Base-by-base conservation (phyloP, 2,888 invertebrate species). In the Lepidocyrtinus sp. region DNA sequence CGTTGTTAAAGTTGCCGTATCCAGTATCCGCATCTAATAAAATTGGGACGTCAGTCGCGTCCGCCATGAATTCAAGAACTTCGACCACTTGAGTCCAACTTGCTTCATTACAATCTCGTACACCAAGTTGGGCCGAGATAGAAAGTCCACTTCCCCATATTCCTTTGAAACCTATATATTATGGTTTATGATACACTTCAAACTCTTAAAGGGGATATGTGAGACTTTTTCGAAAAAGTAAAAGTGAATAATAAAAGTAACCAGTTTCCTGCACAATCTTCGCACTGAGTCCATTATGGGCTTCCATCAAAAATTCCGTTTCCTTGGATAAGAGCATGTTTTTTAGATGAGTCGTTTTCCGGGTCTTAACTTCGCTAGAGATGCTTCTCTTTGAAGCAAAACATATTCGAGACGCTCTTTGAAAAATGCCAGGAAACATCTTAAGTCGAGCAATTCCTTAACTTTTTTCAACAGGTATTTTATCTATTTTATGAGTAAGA, bases 1-100 rank as follows among this genome's bases (percentile, higher is more conserved):
- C 90, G 86, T 90, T 90, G 85, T 90, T 90, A 84, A 90, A 89
- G 84, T 89, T 89, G 9, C 90, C 90, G 83, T 88, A 90, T 12
- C 90, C 90, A 3, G 90, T 89, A 83, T 90, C 89, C n/a, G 89
- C 90, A 86, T 90, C 89, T 19, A 90, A 86, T 25, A 90, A 86
- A 63, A 89, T 89, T 0, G 90, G 89, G 27, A 89, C 85, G n/a
- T 86, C 82, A 3, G 89, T 88, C 9, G 88, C 89, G 82, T 90
- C 89, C 36, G 89, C 88, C 89, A 90, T 89, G 83, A 88, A 90
- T 82, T 89, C 90, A 36, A 88, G 78, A 15, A 89, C 88, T 24
- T 89, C 89, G 9, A 89, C 87, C 1, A 90, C 89, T 85, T 90
- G 90, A 0, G 89, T 89, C 89, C 89, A 90, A 0, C 89, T 89